A percentile compares a stretch with the other conserved stretches of the same genome.
These are phyloP conservation scores for Rhynchophorus ferrugineus DNA, from an alignment of 1,140 invertebrate species.

Conservation along the genomic window DNA sequence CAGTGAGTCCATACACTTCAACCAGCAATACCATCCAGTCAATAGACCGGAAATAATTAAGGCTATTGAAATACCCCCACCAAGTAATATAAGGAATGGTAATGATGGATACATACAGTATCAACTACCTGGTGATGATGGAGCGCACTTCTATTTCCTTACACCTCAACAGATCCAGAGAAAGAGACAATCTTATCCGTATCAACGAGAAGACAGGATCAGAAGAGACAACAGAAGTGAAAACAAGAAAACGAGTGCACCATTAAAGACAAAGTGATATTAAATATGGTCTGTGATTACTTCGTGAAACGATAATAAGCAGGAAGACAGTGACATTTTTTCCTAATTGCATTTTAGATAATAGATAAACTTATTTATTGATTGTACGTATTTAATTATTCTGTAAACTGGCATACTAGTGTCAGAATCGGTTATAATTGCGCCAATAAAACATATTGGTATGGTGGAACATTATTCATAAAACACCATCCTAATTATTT, in stretches of 20 bases:
- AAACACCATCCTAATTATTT: too few relatives aligned
- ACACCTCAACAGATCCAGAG: conserved; percentile 56
- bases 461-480: too few relatives aligned
- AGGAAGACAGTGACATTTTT: too few relatives aligned
- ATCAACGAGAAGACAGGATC: conserved; percentile 5
- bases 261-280: too few relatives aligned
- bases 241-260: too few relatives aligned
- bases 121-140: conserved; percentile 55
- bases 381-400: too few relatives aligned
- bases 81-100: neutral
- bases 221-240: conserved; percentile 20
- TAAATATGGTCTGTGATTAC: conserved; percentile 14
- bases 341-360: too few relatives aligned
- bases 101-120: conserved; percentile 17
- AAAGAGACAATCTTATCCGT: conserved; percentile 23
- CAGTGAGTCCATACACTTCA: conserved; percentile 44
- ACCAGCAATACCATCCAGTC: conserved; percentile 22
- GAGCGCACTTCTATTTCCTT: conserved; percentile 68
- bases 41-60: conserved; percentile 22
- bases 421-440: too few relatives aligned
- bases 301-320: too few relatives aligned
- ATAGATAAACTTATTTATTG: too few relatives aligned
- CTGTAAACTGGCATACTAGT: too few relatives aligned
- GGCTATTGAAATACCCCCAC: conserved; percentile 22
- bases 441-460: too few relatives aligned